Conservation (phyloP, 2,113 vertebrate genomes). For the Nipponia nippon region DNA sequence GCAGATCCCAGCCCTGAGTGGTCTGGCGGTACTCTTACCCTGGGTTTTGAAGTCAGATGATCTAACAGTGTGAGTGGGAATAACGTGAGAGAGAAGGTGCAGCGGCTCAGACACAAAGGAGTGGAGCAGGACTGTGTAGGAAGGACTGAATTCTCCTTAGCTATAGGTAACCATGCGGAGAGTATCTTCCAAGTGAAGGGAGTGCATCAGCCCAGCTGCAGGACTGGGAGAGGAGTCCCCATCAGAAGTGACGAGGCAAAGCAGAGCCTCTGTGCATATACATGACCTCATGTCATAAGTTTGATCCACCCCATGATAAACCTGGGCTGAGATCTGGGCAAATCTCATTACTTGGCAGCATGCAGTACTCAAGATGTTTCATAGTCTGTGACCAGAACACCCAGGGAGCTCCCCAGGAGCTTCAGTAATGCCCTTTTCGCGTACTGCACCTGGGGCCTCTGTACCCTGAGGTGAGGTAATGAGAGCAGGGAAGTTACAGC, state of each 20-base stretch:
- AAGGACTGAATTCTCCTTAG: background rate
- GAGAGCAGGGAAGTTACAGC: background rate
- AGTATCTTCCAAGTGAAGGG: background rate
- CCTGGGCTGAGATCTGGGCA: background rate
- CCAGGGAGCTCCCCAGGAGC: background rate
- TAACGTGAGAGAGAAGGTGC: background rate
- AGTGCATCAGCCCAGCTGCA: background rate
- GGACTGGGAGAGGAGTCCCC: background rate
- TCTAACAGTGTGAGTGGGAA: background rate
- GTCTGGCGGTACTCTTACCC: rapidly evolving
- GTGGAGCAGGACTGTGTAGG: background rate
- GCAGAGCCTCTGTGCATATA: background rate
- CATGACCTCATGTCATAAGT: background rate
- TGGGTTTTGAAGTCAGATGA: background rate
- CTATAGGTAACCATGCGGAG: background rate
- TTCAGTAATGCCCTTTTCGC: background rate
- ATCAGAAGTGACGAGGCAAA: background rate
- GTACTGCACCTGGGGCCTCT: background rate
- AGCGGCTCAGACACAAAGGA: background rate
- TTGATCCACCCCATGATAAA: background rate
- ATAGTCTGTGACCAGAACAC: background rate
- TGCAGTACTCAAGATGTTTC: background rate
- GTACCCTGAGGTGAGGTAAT: background rate
- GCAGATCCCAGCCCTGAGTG: background rate
- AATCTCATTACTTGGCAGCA: background rate